Evolutionary conservation across 1,140 invertebrate species (phyloP).

Genomic region (Lepidurus arcticus): DNA sequence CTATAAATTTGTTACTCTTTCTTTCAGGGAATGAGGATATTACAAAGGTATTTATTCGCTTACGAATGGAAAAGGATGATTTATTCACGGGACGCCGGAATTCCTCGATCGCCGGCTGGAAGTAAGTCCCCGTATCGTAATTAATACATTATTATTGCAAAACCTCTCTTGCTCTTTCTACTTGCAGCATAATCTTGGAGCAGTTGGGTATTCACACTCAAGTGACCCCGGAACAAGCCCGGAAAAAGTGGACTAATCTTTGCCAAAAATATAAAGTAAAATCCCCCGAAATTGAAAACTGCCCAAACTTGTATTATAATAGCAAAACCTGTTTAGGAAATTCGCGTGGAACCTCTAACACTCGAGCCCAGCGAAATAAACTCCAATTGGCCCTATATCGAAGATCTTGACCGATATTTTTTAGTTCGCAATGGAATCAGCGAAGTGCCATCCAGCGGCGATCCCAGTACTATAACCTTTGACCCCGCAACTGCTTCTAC

Average conservation of each 20-base stretch:
- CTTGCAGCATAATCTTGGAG: background rate
- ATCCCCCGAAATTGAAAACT: background rate
- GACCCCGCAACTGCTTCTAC: background rate
- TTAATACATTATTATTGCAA: background rate
- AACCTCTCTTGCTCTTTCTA: background rate
- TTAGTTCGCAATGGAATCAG: background rate
- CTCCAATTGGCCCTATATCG: background rate
- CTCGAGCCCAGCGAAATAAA: background rate
- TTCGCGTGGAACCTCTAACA: background rate
- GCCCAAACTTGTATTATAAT: background rate
- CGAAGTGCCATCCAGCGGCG: background rate
- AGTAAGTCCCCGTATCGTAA: background rate
- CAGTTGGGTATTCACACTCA: background rate
- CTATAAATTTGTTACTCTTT: background rate
- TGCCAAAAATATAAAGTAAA: background rate
- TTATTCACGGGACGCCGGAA: constrained; percentile 8
- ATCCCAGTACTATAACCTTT: background rate
- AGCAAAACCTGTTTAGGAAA: background rate
- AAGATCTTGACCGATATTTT: background rate
- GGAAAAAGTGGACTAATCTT: background rate
- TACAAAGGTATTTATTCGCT: background rate
- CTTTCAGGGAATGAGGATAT: background rate
- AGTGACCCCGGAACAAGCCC: background rate
- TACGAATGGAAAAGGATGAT: constrained; percentile 3
- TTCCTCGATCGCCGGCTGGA: constrained; percentile 3